These are phyloP conservation scores for Anguilla megastoma DNA, from an alignment of 2,797 vertebrate genomes.

Conservation along the genomic window DNA sequence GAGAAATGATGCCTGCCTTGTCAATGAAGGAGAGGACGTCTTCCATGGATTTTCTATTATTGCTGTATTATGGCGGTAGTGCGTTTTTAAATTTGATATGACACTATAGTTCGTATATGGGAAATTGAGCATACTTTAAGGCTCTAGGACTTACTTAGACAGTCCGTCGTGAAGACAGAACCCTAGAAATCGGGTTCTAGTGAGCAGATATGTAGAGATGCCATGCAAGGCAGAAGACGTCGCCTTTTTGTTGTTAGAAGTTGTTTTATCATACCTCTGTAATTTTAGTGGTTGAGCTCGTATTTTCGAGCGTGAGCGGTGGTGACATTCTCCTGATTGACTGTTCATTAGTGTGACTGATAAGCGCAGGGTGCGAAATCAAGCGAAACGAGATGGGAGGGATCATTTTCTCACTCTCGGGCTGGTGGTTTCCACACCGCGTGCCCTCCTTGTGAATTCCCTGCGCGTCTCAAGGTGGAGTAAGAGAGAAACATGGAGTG, in stretches of 20 bases:
- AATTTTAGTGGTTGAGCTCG: neutral
- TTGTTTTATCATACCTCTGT: neutral
- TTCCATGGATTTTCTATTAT: neutral
- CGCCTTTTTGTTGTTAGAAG: neutral
- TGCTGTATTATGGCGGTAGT: neutral
- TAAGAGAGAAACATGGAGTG: slow-evolving; percentile 33
- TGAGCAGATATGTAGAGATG: neutral
- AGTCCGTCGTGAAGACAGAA: neutral
- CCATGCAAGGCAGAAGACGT: neutral
- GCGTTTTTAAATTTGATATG: slow-evolving; percentile 13
- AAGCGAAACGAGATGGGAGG: neutral
- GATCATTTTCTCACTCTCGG: neutral
- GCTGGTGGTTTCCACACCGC: slow-evolving; percentile 52
- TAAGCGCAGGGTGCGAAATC: neutral
- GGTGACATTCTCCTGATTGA: neutral
- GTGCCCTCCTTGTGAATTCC: slow-evolving; percentile 61
- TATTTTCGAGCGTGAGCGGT: neutral
- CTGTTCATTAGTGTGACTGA: neutral
- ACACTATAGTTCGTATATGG: neutral
- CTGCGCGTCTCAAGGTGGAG: slow-evolving; percentile 67
- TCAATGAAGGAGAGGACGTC: slow-evolving; percentile 13
- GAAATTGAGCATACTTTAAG: neutral
- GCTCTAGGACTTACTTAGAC: neutral
- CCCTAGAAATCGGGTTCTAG: neutral
- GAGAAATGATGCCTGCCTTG: neutral